A percentile compares a stretch with the other conserved stretches of the same genome.
These are phyloP conservation scores for Ceraclea dissimilis DNA, from an alignment of 2,888 invertebrate genomes.

Conservation along the genomic window DNA sequence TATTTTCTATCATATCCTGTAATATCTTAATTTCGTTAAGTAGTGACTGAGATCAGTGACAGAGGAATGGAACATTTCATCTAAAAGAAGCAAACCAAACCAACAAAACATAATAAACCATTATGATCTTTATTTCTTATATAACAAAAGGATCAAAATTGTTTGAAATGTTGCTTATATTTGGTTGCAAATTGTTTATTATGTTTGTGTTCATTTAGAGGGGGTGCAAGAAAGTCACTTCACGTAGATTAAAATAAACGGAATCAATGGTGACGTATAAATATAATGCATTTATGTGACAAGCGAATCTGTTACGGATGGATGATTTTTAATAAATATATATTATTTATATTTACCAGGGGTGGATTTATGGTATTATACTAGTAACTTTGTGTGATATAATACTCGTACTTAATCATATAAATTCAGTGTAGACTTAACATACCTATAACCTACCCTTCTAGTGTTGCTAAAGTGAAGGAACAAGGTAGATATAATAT, in stretches of 20 bases:
- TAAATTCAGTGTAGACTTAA: too few relatives aligned
- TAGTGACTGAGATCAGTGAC: slow-evolving; percentile 16
- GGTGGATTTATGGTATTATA: too few relatives aligned
- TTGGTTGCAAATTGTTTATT: neutral
- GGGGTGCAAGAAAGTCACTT: slow-evolving; percentile 2
- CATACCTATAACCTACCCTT: too few relatives aligned
- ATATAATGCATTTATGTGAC: slow-evolving; percentile 18
- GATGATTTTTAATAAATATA: slow-evolving; percentile 4
- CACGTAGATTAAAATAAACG: slow-evolving; percentile 12
- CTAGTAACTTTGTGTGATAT: too few relatives aligned
- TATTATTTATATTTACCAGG: neutral
- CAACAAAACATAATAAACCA: neutral
- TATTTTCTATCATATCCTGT: neutral
- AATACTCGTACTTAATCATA: too few relatives aligned
- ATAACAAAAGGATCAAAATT: neutral
- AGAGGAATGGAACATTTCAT: neutral
- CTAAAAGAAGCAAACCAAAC: neutral
- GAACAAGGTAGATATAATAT: too few relatives aligned
- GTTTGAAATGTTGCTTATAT: neutral
- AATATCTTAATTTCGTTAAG: slow-evolving; percentile 20
- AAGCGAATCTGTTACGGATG: slow-evolving; percentile 5
- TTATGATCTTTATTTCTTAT: neutral
- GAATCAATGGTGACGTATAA: slow-evolving; percentile 16
- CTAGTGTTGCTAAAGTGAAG: too few relatives aligned
- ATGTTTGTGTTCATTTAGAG: neutral